Percentiles rank a stretch among this genome's conserved stretches.
These are phyloP conservation scores for Potamarius usumacintae DNA, from an alignment of 2,113 vertebrate genomes.

Conservation along the genomic window DNA sequence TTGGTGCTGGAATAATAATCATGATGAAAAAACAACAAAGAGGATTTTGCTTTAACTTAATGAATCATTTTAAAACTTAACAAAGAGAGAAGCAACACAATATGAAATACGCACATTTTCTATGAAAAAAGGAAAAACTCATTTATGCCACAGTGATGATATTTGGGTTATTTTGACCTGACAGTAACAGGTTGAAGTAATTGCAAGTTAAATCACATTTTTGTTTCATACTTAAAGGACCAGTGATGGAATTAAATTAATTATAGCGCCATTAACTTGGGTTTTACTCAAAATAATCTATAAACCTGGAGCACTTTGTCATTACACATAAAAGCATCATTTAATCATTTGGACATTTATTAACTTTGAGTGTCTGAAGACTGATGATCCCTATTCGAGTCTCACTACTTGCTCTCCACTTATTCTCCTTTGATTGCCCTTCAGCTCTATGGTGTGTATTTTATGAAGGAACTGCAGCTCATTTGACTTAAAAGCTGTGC, in stretches of 20 bases:
- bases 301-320: neutral
- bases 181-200: neutral
- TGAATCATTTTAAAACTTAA: neutral
- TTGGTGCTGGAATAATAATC: slow-evolving; percentile 79
- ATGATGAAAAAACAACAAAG: neutral
- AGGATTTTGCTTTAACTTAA: neutral
- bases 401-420: neutral
- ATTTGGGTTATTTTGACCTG: neutral
- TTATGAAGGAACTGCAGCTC: neutral
- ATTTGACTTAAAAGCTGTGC: neutral
- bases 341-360: slow-evolving; percentile 17
- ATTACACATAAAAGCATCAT: neutral
- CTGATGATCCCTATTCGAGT: slow-evolving; percentile 3
- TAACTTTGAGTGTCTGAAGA: slow-evolving; percentile 1
- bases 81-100: neutral
- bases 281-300: neutral
- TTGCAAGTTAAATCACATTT: neutral
- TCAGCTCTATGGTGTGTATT: neutral
- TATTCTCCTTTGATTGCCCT: neutral
- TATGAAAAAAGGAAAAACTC: neutral
- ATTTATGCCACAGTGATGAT: neutral
- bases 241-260: neutral
- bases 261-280: neutral
- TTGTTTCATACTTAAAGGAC: neutral
- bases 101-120: neutral